Evolutionary conservation across 2,797 vertebrate species (phyloP).

Genomic region (Epinephelus awoara): DNA sequence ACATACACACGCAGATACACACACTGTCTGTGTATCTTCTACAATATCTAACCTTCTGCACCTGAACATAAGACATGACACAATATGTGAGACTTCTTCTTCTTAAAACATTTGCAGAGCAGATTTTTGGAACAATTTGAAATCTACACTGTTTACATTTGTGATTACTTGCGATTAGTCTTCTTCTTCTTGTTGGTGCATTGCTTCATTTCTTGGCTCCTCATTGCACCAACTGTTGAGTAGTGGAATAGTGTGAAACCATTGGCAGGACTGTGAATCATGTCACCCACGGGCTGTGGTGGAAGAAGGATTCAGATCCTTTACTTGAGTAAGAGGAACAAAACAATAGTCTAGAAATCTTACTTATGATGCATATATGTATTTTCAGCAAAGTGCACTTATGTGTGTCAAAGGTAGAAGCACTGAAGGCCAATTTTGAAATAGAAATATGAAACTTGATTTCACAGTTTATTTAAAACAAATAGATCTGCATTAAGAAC

Average conservation of each 20-base stretch:
- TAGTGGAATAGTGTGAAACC: conserved; percentile 10
- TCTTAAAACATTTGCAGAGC: not conserved
- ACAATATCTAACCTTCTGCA: not conserved
- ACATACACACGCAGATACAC: not conserved
- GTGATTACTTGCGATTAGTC: not conserved
- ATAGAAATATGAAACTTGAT: too few relatives aligned
- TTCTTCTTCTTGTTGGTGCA: not conserved
- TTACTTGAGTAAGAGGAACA: not conserved
- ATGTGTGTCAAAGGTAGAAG: too few relatives aligned
- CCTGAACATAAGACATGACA: not conserved
- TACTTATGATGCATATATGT: too few relatives aligned
- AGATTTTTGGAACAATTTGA: not conserved
- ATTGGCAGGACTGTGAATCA: conserved; percentile 11
- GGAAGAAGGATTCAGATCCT: not conserved
- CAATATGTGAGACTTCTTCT: not conserved
- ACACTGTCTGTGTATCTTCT: not conserved
- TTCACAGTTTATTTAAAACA: too few relatives aligned
- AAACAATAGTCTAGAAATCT: not conserved
- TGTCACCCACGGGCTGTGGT: not conserved
- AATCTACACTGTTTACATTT: not conserved
- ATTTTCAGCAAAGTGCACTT: too few relatives aligned
- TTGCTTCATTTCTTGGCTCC: conserved; percentile 3
- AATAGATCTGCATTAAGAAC: too few relatives aligned
- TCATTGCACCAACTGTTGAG: conserved; percentile 6
- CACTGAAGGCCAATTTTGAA: too few relatives aligned